Evolutionary conservation across 53 echinoderm and acorn worm genomes (phyloP).

Genomic region (Zoroaster sp.): DNA sequence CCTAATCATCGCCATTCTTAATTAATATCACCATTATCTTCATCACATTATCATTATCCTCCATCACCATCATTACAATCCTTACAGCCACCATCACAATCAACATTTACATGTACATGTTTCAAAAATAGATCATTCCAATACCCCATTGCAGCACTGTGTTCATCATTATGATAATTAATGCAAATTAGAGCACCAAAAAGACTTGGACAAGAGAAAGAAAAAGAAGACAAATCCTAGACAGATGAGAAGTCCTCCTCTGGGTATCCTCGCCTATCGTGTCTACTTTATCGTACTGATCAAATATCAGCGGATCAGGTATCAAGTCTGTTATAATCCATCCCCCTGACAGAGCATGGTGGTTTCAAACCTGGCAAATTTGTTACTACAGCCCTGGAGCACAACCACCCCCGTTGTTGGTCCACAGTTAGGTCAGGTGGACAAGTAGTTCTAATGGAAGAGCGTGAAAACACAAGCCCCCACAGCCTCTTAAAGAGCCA

Average conservation of each 20-base stretch:
- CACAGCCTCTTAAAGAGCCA: background rate
- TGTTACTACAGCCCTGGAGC: background rate
- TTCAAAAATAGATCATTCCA: background rate
- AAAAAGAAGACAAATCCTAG: background rate
- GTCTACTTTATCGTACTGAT: background rate
- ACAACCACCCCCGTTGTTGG: background rate
- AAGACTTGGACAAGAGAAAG: background rate
- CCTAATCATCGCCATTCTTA: too few relatives aligned
- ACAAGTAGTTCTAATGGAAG: background rate
- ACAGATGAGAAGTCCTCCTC: background rate
- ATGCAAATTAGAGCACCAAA: background rate
- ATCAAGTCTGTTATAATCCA: background rate
- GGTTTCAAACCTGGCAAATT: conserved; percentile 5
- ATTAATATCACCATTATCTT: too few relatives aligned
- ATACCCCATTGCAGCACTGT: background rate
- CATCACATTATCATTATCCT: too few relatives aligned
- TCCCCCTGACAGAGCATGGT: conserved; percentile 11
- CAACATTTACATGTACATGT: background rate
- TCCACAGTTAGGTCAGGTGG: background rate
- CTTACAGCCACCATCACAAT: background rate
- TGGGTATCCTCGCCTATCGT: background rate
- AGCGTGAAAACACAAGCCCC: background rate
- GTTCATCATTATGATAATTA: conserved; percentile 10
- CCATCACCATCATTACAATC: background rate
- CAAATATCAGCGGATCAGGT: conserved; percentile 17